Conservation (phyloP, 2,113 vertebrate species). For the Indicator indicator region DNA sequence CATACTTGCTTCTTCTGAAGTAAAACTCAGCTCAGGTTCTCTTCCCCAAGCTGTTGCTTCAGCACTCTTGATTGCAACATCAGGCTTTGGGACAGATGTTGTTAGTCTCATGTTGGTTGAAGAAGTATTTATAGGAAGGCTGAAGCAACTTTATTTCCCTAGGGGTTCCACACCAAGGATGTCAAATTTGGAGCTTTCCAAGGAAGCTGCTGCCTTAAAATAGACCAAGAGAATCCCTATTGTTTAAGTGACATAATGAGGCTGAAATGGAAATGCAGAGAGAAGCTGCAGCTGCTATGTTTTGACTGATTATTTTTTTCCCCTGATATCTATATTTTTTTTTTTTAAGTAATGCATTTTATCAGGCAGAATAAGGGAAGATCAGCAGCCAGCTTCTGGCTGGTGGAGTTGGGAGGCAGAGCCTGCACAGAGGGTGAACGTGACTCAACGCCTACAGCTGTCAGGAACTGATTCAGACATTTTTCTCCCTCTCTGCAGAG, state of each 20-base stretch:
- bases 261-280: background rate
- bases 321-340: background rate
- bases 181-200: background rate
- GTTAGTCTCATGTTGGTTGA: background rate
- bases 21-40: background rate
- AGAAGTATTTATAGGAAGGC: background rate
- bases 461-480: background rate
- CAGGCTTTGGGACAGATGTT: background rate
- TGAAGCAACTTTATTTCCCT: background rate
- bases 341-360: background rate
- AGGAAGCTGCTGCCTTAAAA: slow-evolving; percentile 1
- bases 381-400: background rate
- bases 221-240: background rate
- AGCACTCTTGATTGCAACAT: background rate
- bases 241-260: slow-evolving; percentile 52
- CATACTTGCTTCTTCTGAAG: background rate
- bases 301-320: background rate
- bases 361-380: background rate
- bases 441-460: background rate
- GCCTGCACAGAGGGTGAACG: background rate
- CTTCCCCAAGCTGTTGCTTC: background rate
- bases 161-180: background rate
- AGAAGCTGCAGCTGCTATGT: background rate
- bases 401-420: background rate
- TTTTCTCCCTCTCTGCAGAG: background rate